Conservation (phyloP, 1,140 invertebrate species). For the Rhysida immarginata region DNA sequence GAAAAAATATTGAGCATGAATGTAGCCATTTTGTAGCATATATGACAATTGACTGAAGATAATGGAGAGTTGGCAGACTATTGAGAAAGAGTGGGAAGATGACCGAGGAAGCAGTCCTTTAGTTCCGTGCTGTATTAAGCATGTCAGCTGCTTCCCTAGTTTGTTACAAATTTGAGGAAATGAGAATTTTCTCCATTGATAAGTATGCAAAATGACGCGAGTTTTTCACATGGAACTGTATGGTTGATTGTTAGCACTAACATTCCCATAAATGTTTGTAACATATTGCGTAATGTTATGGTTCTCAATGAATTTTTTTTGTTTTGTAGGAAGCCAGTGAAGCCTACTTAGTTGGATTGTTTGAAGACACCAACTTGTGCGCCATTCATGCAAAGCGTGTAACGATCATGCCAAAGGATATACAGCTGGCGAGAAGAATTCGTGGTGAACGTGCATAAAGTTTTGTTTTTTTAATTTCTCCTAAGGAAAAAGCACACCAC, state of each 20-base stretch:
- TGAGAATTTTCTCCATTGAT: too few relatives aligned
- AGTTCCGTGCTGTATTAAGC: too few relatives aligned
- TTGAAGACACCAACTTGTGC: constrained; percentile 26
- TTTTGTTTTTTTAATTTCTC: neutral
- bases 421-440: constrained; percentile 18
- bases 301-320: neutral
- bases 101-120: too few relatives aligned
- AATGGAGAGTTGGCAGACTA: too few relatives aligned
- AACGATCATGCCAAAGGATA: constrained; percentile 28
- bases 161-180: too few relatives aligned
- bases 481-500: neutral
- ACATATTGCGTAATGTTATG: neutral
- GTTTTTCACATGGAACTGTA: too few relatives aligned
- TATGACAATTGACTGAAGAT: too few relatives aligned
- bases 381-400: constrained; percentile 27
- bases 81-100: too few relatives aligned
- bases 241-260: constrained; percentile 6
- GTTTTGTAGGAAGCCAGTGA: constrained; percentile 34
- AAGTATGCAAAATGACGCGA: too few relatives aligned
- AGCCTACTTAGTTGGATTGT: constrained; percentile 32
- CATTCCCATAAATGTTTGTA: neutral
- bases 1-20: too few relatives aligned
- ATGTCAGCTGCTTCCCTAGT: too few relatives aligned
- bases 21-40: too few relatives aligned
- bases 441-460: constrained; percentile 8